These are phyloP conservation scores for Archips xylosteana DNA, from an alignment of 2,888 invertebrate genomes.

Conservation along the genomic window DNA sequence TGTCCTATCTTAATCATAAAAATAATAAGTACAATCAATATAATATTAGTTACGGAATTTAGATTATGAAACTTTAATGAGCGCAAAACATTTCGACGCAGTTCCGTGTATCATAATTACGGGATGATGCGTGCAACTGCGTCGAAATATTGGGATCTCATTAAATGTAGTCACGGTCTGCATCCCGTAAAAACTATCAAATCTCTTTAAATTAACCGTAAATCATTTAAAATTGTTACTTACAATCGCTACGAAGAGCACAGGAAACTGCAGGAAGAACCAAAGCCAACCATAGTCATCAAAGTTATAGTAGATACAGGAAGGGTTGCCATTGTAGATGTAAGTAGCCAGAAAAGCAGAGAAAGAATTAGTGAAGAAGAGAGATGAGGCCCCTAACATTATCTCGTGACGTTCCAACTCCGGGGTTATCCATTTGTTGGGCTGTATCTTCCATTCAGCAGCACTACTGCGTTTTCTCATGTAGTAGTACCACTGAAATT, in stretches of 20 bases:
- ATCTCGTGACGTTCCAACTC: conserved; percentile 90
- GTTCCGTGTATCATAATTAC: too few relatives aligned
- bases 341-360: conserved; percentile 88
- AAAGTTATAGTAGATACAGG: conserved; percentile 87
- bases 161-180: too few relatives aligned
- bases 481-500: conserved; percentile 89
- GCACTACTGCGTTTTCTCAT: conserved; percentile 85
- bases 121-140: too few relatives aligned
- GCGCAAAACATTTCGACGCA: too few relatives aligned
- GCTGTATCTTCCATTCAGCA: conserved; percentile 91
- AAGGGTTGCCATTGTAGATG: conserved; percentile 88
- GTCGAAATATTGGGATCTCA: too few relatives aligned
- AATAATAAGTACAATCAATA: too few relatives aligned
- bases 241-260: conserved; percentile 87
- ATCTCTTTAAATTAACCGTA: too few relatives aligned
- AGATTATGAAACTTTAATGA: too few relatives aligned
- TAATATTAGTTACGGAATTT: too few relatives aligned
- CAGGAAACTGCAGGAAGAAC: conserved; percentile 87
- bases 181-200: too few relatives aligned
- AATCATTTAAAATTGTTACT: conserved; percentile 48
- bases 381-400: conserved; percentile 85
- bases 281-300: conserved; percentile 88
- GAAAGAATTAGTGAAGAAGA: conserved; percentile 82
- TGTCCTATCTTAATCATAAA: too few relatives aligned
- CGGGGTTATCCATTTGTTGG: conserved; percentile 87